These are phyloP conservation scores for Gnathonemus echidnorhynchus DNA, from an alignment of 2,113 vertebrate species.

Conservation along the genomic window DNA sequence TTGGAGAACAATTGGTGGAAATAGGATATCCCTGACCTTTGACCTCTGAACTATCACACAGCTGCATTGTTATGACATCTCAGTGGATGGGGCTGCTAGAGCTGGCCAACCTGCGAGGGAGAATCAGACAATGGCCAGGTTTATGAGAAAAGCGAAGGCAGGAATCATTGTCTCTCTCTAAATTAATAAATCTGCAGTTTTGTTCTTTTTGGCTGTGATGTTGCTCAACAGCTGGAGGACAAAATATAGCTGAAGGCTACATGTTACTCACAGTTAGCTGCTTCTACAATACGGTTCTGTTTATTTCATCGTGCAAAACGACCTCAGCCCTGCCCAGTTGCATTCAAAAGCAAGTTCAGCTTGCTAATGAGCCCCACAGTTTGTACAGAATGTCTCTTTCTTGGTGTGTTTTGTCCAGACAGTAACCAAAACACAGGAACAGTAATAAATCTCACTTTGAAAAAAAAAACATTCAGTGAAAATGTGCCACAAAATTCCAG, in stretches of 20 bases:
- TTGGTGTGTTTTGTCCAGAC: neutral
- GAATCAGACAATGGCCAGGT: neutral
- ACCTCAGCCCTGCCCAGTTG: neutral
- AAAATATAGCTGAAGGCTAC: conserved; percentile 17
- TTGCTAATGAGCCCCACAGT: neutral
- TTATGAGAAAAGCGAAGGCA: neutral
- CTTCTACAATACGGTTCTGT: neutral
- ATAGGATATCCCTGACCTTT: conserved; percentile 44
- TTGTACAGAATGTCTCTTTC: neutral
- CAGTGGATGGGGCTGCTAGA: neutral
- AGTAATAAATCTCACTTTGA: neutral
- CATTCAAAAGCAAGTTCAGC: neutral
- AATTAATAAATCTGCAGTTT: conserved; percentile 24
- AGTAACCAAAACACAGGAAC: neutral
- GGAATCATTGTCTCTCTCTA: conserved; percentile 4
- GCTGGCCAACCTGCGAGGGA: neutral
- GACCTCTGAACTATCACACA: conserved; percentile 15
- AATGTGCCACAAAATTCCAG: neutral
- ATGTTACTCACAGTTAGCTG: neutral
- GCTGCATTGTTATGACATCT: conserved; percentile 22
- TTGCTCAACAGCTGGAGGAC: conserved; percentile 12
- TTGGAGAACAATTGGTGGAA: conserved; percentile 51
- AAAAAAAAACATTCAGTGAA: neutral
- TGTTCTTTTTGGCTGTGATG: neutral
- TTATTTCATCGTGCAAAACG: neutral